Conservation (phyloP, 2,113 vertebrate genomes). For the Brienomyrus brachyistius region DNA sequence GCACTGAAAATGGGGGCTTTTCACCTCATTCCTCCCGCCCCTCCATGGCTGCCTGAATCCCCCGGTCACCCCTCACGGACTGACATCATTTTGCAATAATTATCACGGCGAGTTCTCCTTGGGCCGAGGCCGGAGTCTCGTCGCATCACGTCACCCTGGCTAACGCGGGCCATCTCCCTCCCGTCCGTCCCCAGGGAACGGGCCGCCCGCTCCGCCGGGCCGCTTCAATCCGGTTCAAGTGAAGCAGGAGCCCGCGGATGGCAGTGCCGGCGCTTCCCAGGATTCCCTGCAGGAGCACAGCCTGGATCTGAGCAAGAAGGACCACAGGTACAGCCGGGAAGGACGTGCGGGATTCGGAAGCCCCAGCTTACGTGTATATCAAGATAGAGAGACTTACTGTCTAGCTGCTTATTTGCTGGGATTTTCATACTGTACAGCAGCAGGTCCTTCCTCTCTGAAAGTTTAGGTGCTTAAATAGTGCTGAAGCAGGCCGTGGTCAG, state of each 20-base stretch:
- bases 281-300: conserved; percentile 84
- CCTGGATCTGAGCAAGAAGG: conserved; percentile 89
- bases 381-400: neutral
- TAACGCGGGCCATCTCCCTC: conserved; percentile 59
- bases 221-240: conserved; percentile 77
- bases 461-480: neutral
- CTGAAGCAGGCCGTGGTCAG: neutral
- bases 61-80: conserved; percentile 75
- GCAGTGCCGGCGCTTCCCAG: conserved; percentile 50
- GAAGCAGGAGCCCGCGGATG: conserved; percentile 77
- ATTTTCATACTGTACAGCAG: neutral
- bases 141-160: conserved; percentile 86
- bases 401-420: neutral
- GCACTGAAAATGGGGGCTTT: conserved; percentile 81
- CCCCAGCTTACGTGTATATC: neutral
- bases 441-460: neutral
- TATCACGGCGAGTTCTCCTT: conserved; percentile 93
- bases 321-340: conserved; percentile 65
- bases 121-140: conserved; percentile 76
- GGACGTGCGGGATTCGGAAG: neutral
- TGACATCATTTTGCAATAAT: conserved; percentile 98
- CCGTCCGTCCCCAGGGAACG: conserved; percentile 69
- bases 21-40: conserved; percentile 74
- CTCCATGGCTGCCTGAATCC: conserved; percentile 77
- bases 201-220: conserved; percentile 61